Base-by-base conservation (phyloP, 2,797 vertebrate genomes). In the Melanotaenia pygmaea region DNA sequence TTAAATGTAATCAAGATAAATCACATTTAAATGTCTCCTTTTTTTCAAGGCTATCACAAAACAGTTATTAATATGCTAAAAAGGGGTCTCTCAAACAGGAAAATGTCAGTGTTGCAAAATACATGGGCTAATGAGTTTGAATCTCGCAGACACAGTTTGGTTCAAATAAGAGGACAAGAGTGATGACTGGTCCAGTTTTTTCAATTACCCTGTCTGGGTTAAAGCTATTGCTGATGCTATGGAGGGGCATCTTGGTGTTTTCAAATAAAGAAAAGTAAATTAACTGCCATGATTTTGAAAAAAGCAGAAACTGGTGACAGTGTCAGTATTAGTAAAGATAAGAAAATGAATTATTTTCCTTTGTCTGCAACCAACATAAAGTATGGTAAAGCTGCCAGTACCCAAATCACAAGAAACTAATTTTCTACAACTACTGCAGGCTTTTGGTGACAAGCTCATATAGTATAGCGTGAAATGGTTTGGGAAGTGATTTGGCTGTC, bases 61-160 rank as follows among this genome's bases (percentile, higher is more conserved):
- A 77, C 62, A 68, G 40, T 65, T 51, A 85, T 70, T 81, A 77
- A 88, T 74, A 84, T 82, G 79, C 68, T 74, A 70, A 73, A 76
- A 51, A 57, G 81, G 63, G 67, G 54, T 28, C 73, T 83, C 72
- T 59, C 32, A 53, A 37, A 45, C 28, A 66, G 76, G 87, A 81
- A 84, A 84, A 90, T 81, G 80, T 82, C 86, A 81, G 81, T 26
- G 65, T 57, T 74, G 50, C 61, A 84, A 81, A 59, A 68, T 75
- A 84, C 79, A 86, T 73, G 68, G 76, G 80, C 79, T 91, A 91
- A 92, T 92, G 88, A 86, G 85, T 90, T 89, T 83, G 82, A 92
- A 84, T 51, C 66, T 51, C 37, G 61, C 86, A 85, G 80, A 89
- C 80, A 86, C 69, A 20, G 68, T 79, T 68, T 77, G 75, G 62